These are phyloP conservation scores for Clarias fuscus DNA, from an alignment of 2,797 vertebrate species.

Conservation along the genomic window DNA sequence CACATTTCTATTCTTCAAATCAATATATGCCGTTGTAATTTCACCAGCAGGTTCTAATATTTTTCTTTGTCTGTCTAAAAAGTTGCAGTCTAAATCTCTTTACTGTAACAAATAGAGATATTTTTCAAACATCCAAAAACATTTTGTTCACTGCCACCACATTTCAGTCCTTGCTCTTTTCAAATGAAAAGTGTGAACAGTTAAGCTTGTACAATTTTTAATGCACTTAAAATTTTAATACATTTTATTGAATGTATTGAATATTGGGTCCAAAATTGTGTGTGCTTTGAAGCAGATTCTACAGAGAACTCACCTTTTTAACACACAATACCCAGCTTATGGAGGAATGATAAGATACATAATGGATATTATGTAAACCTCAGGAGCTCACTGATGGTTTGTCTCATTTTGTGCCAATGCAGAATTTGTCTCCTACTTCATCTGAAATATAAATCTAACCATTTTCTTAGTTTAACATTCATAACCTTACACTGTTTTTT, in stretches of 20 bases:
- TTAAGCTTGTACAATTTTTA: neutral
- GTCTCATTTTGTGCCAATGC: conserved; percentile 13
- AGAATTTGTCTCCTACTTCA: neutral
- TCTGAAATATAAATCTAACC: conserved; percentile 3
- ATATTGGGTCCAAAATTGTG: neutral
- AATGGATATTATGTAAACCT: conserved; percentile 18
- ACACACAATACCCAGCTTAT: conserved; percentile 9
- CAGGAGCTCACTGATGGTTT: neutral
- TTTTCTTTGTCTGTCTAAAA: neutral
- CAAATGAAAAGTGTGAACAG: neutral
- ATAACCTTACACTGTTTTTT: conserved; percentile 2
- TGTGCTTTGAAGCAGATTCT: neutral
- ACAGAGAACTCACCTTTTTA: neutral
- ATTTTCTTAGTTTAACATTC: conserved; percentile 9
- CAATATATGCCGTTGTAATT: neutral
- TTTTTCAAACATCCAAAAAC: neutral
- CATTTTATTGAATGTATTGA: neutral
- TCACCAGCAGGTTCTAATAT: neutral
- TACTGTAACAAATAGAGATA: neutral
- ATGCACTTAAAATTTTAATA: neutral
- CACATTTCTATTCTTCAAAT: neutral
- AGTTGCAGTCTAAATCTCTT: neutral
- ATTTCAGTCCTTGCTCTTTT: neutral
- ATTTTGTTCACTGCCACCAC: neutral
- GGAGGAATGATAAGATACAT: conserved; percentile 20